Percentiles rank a stretch among this genome's conserved stretches.
Conservation (phyloP, 2,113 vertebrate species). For the Anhinga anhinga region DNA sequence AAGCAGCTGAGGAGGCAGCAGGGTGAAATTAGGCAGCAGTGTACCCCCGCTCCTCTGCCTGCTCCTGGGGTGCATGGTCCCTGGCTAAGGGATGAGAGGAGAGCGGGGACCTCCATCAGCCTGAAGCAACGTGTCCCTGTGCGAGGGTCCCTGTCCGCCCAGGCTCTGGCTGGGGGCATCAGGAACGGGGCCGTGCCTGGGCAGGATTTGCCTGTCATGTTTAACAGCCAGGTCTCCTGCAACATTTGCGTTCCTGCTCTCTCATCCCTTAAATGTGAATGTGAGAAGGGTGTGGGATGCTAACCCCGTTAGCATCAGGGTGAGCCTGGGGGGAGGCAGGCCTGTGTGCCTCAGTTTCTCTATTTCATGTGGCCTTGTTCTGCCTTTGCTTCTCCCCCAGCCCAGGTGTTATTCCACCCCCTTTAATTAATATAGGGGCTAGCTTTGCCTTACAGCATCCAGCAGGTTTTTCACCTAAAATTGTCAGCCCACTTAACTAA, state of each 20-base stretch:
- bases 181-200: neutral
- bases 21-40: neutral
- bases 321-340: neutral
- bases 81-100: neutral
- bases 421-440: neutral
- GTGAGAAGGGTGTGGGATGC: neutral
- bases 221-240: neutral
- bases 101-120: neutral
- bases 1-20: neutral
- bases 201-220: accelerated
- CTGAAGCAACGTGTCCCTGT: neutral
- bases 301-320: neutral
- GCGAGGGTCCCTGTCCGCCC: accelerated
- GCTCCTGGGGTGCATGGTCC: neutral
- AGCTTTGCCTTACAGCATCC: neutral
- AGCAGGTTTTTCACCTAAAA: neutral
- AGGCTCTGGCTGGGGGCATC: neutral
- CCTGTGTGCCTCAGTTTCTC: neutral
- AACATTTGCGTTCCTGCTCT: neutral
- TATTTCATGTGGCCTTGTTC: neutral
- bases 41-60: accelerated
- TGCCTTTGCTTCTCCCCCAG: neutral
- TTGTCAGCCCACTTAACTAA: neutral
- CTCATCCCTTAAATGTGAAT: neutral
- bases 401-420: neutral